Evolutionary conservation across 1,140 invertebrate genomes (phyloP), one percentile per base, ranked within the genome.

Genomic region (Drosophila burlai): DNA sequence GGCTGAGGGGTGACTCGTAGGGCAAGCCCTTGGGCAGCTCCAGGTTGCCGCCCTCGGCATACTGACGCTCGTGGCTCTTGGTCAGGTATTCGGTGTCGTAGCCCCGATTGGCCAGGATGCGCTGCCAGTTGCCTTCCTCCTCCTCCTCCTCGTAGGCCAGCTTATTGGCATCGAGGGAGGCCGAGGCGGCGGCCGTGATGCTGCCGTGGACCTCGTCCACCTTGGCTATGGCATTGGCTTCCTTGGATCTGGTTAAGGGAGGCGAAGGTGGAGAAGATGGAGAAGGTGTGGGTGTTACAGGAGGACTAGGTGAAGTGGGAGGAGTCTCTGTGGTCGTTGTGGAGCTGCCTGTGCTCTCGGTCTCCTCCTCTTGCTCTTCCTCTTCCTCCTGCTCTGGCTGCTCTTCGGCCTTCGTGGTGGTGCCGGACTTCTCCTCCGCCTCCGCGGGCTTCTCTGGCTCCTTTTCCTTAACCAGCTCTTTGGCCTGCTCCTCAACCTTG

Each of bases 71-170:
- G 15, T 83, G 66, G 15, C 60, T 42, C 40, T 80, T 68, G 24
- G 71, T 64, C 11, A 90, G 47, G 21, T 77, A 91, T 2, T 90
- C 83, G 42, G 82, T 74, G 29, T 90, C 82, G 9, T 91, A 90
- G 29, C 85, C 85, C 8, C 89, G 81, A 16, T 83, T 90, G 62
- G 86, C 85, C 54, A 90, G 40, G 38, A 91, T 24, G 9, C 76
- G 52, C 18, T 76, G 63, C 85, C 85, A 90, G 31, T 43, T 64
- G 18, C 8, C 21, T 3, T 24, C 63, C 7, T 72, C 38, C 2
- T 72, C 69, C 21, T 52, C 69, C 21, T 58, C 38, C 16, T 46
- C 45, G 24, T 63, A 52, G 24, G n/a, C 16, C 40, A 40, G 36
- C 43, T 64, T 76, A 11, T 42, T 55, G 38, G 36, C 9, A 4